A percentile compares a stretch with the other conserved stretches of the same genome.
Evolutionary conservation across 2,888 invertebrate species (phyloP).

Genomic region (Schizotus pectinicornis): DNA sequence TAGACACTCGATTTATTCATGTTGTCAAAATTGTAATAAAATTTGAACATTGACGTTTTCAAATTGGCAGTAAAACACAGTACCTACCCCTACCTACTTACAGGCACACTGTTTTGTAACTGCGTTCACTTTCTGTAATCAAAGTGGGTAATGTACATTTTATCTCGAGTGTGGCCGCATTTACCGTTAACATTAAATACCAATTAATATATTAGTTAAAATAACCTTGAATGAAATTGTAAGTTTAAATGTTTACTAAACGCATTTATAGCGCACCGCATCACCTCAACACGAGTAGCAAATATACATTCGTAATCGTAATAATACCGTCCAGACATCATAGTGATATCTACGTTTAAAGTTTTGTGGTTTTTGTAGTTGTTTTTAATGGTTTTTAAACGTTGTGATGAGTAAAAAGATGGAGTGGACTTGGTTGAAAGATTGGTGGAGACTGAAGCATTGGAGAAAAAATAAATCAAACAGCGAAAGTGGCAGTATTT

Average conservation of each 20-base stretch:
- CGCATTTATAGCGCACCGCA: slow-evolving; percentile 7
- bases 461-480: slow-evolving; percentile 67
- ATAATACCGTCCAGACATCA: background rate
- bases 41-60: too few species aligned
- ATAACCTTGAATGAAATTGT: slow-evolving; percentile 11
- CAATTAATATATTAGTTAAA: slow-evolving; percentile 14
- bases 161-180: too few species aligned
- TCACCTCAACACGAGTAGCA: slow-evolving; percentile 5
- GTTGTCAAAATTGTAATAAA: too few species aligned
- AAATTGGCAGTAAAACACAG: too few species aligned
- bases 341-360: background rate
- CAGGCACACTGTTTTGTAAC: too few species aligned
- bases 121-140: too few species aligned
- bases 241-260: slow-evolving; percentile 9
- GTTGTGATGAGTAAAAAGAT: slow-evolving; percentile 54
- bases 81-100: too few species aligned
- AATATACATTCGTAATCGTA: background rate
- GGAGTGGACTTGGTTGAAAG: slow-evolving; percentile 83
- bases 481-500: slow-evolving; percentile 68
- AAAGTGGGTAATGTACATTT: too few species aligned
- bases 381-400: slow-evolving; percentile 6
- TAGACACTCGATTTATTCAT: too few species aligned
- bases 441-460: slow-evolving; percentile 80
- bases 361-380: slow-evolving; percentile 15
- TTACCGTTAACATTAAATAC: background rate